Base-by-base conservation (phyloP, 2,888 invertebrate genomes). In the Xestia rhomboidea region DNA sequence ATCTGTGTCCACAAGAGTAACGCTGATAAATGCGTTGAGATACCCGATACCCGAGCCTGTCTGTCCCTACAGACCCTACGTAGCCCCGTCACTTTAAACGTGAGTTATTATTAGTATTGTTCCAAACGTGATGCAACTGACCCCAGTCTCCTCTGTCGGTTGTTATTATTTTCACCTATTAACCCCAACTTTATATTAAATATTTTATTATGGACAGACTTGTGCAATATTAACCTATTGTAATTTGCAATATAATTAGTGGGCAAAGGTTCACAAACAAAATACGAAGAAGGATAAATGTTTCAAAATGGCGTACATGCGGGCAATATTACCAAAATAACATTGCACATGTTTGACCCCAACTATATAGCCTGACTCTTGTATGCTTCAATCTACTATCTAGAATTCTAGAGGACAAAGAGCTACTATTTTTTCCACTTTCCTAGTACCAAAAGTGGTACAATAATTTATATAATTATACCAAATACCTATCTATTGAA, bases 41-140 rank as follows among this genome's bases (percentile, higher is more conserved):
- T 81, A 62, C 27, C 66, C 38, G 34, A 70, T 73, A 76, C 49
- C 41, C 46, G 24, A 68, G 30, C 24, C n/a, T 44, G 30, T 24
- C n/a, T 44, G 30, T 70, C 82, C 73, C 73, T 15, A 13, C 18
- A 71, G 64, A 66, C 73, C 62, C 60, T 44, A 21, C 51, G 30
- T 51, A 18, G 27, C 38, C n/a, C 51, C 11, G 62, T 46, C 46
- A 64, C 76, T 30, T n/a, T n/a, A n/a, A n/a, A 24, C 24, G 15
- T 62, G 49, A 85, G 60, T 77, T 71, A 85, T 82, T 77, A 77
- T 76, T 62, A 41, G 41, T 63, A 34, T 51, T 64, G 54, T 64
- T 68, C 30, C 27, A 64, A 49, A 44, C 51, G 24, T 85, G 64
- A 34, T 62, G 27, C 68, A 70, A 64, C 68, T 72, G 60, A 57